phyloP scores from a whole-genome alignment of 2,797 vertebrate species.

The Sphenodon punctatus region DNA sequence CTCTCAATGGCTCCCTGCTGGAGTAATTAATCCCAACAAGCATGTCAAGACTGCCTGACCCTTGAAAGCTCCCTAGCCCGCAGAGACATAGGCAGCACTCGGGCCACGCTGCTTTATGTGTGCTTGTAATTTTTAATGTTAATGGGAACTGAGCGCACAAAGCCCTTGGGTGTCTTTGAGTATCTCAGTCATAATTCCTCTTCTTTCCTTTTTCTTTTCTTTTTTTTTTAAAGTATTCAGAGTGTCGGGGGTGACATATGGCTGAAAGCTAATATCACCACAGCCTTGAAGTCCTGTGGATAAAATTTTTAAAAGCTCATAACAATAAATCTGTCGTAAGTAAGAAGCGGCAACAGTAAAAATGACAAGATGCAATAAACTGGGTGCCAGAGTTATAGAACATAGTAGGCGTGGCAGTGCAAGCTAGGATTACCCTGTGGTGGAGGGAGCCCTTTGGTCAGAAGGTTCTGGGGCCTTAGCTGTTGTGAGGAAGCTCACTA shows the following conservation, averaged over 20 bases:
- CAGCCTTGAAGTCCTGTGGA: background rate
- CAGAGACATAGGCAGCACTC: too few species aligned
- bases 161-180: background rate
- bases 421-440: too few species aligned
- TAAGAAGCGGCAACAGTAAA: background rate
- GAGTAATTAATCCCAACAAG: too few species aligned
- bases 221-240: background rate
- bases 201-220: too few species aligned
- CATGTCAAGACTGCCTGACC: too few species aligned
- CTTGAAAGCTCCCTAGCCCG: background rate
- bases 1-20: too few species aligned
- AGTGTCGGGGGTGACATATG: background rate
- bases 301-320: background rate
- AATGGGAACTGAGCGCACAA: background rate
- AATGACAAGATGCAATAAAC: constrained; percentile 2
- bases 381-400: background rate
- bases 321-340: background rate
- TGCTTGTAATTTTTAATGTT: too few species aligned
- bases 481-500: too few species aligned
- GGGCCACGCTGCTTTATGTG: too few species aligned
- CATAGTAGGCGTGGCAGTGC: background rate
- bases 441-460: too few species aligned
- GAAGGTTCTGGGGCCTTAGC: too few species aligned
- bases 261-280: background rate
- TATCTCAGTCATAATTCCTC: background rate